Percentiles rank a stretch among this genome's conserved stretches.
These are phyloP conservation scores for Cariama cristata DNA, from an alignment of 2,113 vertebrate genomes.

Conservation along the genomic window DNA sequence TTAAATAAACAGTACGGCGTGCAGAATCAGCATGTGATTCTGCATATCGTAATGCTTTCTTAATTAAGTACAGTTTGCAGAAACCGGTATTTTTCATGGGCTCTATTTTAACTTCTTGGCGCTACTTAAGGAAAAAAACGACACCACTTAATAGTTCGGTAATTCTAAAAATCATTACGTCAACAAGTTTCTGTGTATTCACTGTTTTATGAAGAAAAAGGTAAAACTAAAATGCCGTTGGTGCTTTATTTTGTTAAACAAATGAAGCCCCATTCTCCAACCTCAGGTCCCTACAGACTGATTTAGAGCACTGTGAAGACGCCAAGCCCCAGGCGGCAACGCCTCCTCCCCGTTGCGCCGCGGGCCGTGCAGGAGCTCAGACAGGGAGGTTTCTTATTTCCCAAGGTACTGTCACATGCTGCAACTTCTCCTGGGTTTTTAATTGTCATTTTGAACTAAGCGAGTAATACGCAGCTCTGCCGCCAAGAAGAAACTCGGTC, in stretches of 20 bases:
- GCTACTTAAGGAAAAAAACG: not conserved
- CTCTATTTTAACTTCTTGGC: not conserved
- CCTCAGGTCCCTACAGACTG: not conserved
- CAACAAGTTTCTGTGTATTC: not conserved
- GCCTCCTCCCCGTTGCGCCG: fast-evolving
- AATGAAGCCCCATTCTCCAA: not conserved
- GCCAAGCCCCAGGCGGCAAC: fast-evolving
- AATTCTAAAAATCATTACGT: not conserved
- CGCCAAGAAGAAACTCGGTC: fast-evolving
- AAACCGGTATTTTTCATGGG: not conserved
- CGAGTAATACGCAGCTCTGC: too few species aligned
- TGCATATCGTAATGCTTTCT: fast-evolving
- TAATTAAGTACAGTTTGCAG: not conserved
- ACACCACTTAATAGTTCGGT: not conserved
- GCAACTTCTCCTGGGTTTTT: not conserved
- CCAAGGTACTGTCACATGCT: fast-evolving
- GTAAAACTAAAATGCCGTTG: not conserved
- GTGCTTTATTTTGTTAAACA: not conserved
- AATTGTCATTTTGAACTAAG: not conserved
- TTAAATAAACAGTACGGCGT: not conserved
- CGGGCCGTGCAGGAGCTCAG: fast-evolving
- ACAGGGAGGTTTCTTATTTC: not conserved
- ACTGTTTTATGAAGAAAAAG: not conserved
- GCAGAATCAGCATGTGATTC: not conserved
- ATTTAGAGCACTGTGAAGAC: not conserved